A percentile compares a stretch with the other conserved stretches of the same genome.
phyloP scores from a whole-genome alignment of 2,113 vertebrate genomes.

The Cathartes aura region DNA sequence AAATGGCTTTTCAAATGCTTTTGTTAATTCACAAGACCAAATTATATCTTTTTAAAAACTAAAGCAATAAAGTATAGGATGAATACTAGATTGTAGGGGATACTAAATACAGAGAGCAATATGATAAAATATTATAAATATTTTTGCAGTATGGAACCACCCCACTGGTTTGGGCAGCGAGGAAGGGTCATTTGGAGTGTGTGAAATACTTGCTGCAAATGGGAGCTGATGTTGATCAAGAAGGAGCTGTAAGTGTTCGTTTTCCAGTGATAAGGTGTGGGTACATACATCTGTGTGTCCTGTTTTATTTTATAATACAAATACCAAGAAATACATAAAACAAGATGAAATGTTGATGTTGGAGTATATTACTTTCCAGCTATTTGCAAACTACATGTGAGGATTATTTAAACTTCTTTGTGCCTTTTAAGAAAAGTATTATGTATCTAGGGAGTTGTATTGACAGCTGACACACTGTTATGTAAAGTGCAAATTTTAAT shows the following conservation, averaged over 20 bases:
- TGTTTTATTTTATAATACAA: background rate
- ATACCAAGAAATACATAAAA: background rate
- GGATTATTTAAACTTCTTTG: background rate
- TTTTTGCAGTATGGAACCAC: constrained; percentile 92
- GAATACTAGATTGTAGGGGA: background rate
- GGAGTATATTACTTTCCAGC: background rate
- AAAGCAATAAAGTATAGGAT: background rate
- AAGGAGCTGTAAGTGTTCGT: constrained; percentile 88
- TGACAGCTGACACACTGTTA: background rate
- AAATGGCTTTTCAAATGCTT: background rate
- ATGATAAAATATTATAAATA: background rate
- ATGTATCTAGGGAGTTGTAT: background rate
- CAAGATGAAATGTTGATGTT: background rate
- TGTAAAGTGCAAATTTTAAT: background rate
- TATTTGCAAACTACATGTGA: background rate
- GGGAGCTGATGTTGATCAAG: constrained; percentile 97
- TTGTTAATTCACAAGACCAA: background rate
- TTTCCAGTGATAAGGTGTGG: background rate
- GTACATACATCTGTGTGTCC: background rate
- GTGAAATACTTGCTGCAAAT: constrained; percentile 92
- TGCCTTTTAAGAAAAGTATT: background rate
- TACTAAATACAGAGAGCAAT: background rate
- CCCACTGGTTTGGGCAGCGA: constrained; percentile 93
- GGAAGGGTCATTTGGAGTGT: constrained; percentile 92
- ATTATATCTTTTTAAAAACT: background rate